Evolutionary conservation across 2,888 invertebrate species (phyloP), one percentile per base, ranked within the genome.

Genomic region (Chalcis sispes): DNA sequence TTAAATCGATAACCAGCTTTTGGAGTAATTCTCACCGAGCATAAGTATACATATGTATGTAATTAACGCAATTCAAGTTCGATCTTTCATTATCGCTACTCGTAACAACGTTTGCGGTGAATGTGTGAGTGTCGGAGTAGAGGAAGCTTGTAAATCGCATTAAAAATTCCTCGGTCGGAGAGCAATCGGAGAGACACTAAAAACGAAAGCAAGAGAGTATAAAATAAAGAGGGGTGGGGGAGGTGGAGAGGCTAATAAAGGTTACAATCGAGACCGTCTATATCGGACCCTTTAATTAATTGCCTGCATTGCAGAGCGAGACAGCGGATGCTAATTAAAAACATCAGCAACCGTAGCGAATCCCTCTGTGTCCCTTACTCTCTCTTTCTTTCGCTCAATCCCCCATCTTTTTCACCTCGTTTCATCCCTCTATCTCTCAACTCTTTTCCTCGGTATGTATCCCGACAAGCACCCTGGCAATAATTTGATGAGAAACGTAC

Each of bases 401-500:
- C 27, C 20, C 13, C 46, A 3, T 15, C 32, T 54, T 62, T 42
- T 62, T 58, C 29, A 13, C 56, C 29, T 72, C 58, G 23, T 46
- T 36, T 36, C 10, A 7, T 36, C 10, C 36, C 10, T 36, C 10
- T 36, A n/a, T n/a, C 50, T 52, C 52, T 61, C 54, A 54, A 62
- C 29, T 64, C 32, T n/a, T n/a, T n/a, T n/a, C n/a, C n/a, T n/a
- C n/a, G n/a, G 29, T 15, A 46, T n/a, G 7, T 8, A 52, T 42
- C 10, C 25, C 52, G 36, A 10, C 10, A 42, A 2, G 15, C n/a
- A n/a, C n/a, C n/a, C n/a, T n/a, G n/a, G n/a, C n/a, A n/a, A 36
- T 36, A 36, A 36, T 10, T 36, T 10, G 66, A 15, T 8, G 20
- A 64, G 62, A 70, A 70, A 80, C 82, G 52, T 85, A 86, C 86